A percentile compares a stretch with the other conserved stretches of the same genome.
phyloP scores from a whole-genome alignment of 2,797 vertebrate species.

The Molossus alvarezi region DNA sequence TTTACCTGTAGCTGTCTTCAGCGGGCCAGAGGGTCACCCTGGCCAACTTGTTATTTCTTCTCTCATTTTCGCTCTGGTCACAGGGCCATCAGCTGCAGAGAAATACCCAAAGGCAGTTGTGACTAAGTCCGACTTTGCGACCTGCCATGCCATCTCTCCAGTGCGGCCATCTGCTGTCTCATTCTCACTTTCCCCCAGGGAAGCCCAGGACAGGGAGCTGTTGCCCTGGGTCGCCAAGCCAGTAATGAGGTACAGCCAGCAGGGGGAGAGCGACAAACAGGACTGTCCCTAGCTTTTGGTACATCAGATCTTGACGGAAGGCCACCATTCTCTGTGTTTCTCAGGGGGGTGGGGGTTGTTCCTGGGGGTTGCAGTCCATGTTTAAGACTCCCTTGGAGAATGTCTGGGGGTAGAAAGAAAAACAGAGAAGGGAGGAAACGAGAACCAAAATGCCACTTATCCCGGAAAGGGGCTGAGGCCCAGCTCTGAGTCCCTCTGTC shows the following conservation, averaged over 20 bases:
- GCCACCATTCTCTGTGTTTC: not conserved
- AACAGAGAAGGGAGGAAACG: conserved; percentile 17
- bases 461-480: not conserved
- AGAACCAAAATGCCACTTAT: conserved; percentile 16
- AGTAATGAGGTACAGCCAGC: not conserved
- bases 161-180: too few relatives aligned
- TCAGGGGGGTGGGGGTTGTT: not conserved
- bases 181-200: not conserved
- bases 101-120: accelerated
- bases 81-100: not conserved
- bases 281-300: not conserved
- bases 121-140: not conserved
- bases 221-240: not conserved
- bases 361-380: not conserved
- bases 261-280: not conserved
- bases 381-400: conserved; percentile 55
- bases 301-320: not conserved
- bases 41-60: not conserved
- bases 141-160: not conserved
- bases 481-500: not conserved
- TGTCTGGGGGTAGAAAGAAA: not conserved
- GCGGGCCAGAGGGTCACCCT: not conserved
- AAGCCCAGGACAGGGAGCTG: not conserved
- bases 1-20: not conserved
- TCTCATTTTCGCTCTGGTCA: not conserved